These are phyloP conservation scores for Alauda arvensis DNA, from an alignment of 2,797 vertebrate genomes.

Conservation along the genomic window DNA sequence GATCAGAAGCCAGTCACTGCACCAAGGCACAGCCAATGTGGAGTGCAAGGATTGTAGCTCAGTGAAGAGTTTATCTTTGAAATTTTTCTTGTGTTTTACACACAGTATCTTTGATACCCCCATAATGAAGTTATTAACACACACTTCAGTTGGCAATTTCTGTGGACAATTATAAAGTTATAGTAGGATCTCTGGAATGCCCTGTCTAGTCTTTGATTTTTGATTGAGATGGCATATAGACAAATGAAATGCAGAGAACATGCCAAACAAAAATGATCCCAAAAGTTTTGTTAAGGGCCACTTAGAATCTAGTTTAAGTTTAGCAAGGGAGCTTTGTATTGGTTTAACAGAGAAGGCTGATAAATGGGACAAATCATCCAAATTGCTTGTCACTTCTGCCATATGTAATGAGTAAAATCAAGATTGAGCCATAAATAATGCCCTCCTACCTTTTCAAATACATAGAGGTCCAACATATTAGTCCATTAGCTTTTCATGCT, in stretches of 20 bases:
- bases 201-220: background rate
- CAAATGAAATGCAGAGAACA: background rate
- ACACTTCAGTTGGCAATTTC: background rate
- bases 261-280: background rate
- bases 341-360: background rate
- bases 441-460: background rate
- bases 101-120: background rate
- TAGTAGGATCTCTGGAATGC: background rate
- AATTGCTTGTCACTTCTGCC: background rate
- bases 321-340: background rate
- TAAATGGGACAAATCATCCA: background rate
- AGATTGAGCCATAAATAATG: background rate
- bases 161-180: background rate
- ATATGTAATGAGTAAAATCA: background rate
- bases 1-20: background rate
- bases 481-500: background rate
- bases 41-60: background rate
- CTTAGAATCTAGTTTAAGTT: background rate
- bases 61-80: background rate
- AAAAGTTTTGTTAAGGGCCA: background rate
- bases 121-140: background rate
- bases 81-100: background rate
- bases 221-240: background rate
- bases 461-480: background rate
- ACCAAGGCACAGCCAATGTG: background rate